Evolutionary conservation across 1,140 invertebrate species (phyloP), one percentile per base, ranked within the genome.

Genomic region (Drosophila ananassae): DNA sequence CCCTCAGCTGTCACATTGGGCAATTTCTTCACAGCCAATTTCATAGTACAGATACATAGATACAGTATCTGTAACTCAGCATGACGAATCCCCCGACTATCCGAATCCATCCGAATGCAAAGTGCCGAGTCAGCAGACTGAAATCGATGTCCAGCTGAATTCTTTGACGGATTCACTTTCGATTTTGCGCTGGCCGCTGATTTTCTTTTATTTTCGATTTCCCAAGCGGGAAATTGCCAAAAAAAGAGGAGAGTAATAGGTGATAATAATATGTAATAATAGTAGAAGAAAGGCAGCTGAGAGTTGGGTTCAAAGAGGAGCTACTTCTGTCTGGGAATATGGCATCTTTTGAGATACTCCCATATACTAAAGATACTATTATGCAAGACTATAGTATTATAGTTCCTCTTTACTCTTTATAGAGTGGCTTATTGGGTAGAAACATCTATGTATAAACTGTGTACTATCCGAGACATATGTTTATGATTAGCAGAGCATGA

Each of bases 401-500:
- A 10, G 9, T 34, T 8, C 3, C 32, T 8, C 32, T 10, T 9
- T 34, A 3, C 9, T 34, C 10, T 34, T 34, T 34, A 34, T 34
- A 3, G 32, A 34, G 32, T 34, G 32, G 32, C 32, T 9, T 12
- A 34, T 9, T 9, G 30, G 6, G 30, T 32, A 32, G 3, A 32
- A 32, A 9, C 9, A 28, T 28, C 25, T 28, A 34, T 2, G 3
- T 34, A 34, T 9, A 8, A 32, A 8, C 30, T 32, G 2, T 34
- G 25, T 0, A 28, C 3, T 5, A 3, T 28, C 6, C 8, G 8
- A 34, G 8, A 34, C 10, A 34, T 37, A n/a, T 37, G 34, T 37
- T 37, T 87, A 87, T 87, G 83, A 87, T 87, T 87, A 89, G 82
- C 51, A 48, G 58, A 53, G 51, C 58, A 87, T 87, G 82, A 87